Conservation (phyloP, 64 coral and sea anemone species). For the Pocillopora damicornis region DNA sequence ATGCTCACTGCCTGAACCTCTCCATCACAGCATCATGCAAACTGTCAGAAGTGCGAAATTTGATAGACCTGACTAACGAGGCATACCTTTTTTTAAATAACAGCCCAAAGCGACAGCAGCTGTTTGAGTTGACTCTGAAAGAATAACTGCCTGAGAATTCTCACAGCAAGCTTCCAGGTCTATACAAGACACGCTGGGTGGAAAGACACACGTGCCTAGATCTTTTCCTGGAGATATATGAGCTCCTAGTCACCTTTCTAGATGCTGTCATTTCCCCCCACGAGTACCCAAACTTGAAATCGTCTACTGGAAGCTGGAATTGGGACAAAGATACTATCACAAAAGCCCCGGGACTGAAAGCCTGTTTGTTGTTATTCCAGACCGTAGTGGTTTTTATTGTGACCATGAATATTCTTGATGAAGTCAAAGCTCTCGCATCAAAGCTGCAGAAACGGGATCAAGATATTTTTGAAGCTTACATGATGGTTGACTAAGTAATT, state of each 20-base stretch:
- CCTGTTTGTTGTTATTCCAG: constrained; percentile 32
- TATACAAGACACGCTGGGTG: neutral
- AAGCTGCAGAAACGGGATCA: no score
- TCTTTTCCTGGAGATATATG: constrained; percentile 16
- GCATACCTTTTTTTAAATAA: no score
- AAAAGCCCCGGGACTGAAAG: neutral
- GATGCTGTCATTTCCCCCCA: constrained; percentile 14
- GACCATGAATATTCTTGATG: constrained; percentile 25
- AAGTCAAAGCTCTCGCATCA: constrained; percentile 37
- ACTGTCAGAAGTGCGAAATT: no score
- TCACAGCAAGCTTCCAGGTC: no score
- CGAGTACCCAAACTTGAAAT: constrained; percentile 12
- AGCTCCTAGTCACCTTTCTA: constrained; percentile 3
- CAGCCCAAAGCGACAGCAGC: no score
- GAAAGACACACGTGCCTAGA: constrained; percentile 34
- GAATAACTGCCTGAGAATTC: no score
- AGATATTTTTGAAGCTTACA: no score
- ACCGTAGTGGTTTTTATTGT: constrained; percentile 22
- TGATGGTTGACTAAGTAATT: no score
- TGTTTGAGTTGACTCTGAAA: no score
- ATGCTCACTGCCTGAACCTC: no score
- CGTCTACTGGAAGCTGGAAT: constrained; percentile 36
- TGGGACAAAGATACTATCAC: neutral
- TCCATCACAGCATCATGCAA: no score
- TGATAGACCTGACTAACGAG: no score